Evolutionary conservation across 2,888 invertebrate genomes (phyloP).

Genomic region (Eulithis prunata): DNA sequence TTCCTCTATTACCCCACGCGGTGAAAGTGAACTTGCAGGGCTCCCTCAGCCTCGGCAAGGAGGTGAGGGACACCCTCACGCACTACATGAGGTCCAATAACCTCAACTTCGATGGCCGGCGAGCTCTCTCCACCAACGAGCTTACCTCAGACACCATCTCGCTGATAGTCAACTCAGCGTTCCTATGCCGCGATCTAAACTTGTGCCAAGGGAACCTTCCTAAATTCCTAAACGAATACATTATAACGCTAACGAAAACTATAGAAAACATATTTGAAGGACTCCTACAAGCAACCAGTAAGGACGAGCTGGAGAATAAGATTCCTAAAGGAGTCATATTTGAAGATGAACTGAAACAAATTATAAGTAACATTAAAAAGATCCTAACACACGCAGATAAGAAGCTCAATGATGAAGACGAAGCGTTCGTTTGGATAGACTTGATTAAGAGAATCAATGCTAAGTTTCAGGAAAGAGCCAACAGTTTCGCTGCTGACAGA

Average conservation of each 20-base stretch:
- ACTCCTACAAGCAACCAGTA: constrained; percentile 43
- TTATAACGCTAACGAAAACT: constrained; percentile 53
- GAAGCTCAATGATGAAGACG: constrained; percentile 46
- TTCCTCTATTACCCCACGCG: constrained; percentile 36
- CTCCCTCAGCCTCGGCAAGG: constrained; percentile 63
- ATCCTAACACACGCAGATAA: constrained; percentile 49
- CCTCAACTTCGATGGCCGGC: constrained; percentile 16
- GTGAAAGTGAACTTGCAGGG: constrained; percentile 70
- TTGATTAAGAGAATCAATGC: constrained; percentile 63
- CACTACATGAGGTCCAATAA: constrained; percentile 47
- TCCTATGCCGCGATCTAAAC: constrained; percentile 55
- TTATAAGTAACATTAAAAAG: constrained; percentile 50
- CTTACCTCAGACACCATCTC: constrained; percentile 44
- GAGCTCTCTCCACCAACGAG: constrained; percentile 9
- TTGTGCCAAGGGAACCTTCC: constrained; percentile 54
- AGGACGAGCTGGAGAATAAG: constrained; percentile 31
- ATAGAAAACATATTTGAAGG: constrained; percentile 53
- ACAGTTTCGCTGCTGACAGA: constrained; percentile 46
- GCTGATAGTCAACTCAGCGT: constrained; percentile 50
- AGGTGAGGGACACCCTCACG: constrained; percentile 60
- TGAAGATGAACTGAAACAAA: constrained; percentile 49
- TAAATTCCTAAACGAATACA: constrained; percentile 59
- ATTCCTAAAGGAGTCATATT: constrained; percentile 41
- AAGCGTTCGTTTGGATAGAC: constrained; percentile 56
- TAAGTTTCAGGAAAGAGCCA: constrained; percentile 57